phyloP scores from a whole-genome alignment of 2,888 invertebrate species.

The Rhingia rostrata region DNA sequence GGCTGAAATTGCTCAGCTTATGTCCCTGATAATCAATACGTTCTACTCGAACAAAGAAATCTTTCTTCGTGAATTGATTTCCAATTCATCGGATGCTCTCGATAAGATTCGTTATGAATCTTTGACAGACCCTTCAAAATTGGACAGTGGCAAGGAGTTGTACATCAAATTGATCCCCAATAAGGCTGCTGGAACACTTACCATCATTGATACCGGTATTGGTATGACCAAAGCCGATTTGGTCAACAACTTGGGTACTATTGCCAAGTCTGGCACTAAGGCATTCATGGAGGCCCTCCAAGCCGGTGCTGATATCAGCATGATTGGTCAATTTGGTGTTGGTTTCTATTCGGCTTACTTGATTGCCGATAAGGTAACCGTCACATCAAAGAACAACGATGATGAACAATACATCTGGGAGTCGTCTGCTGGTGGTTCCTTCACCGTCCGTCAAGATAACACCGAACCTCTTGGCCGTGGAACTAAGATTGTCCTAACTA shows the following conservation, averaged over 20 bases:
- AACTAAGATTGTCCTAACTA: conserved; percentile 93
- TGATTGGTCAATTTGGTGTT: conserved; percentile 99
- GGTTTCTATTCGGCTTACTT: conserved; percentile 99
- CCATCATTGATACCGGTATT: conserved; percentile 95
- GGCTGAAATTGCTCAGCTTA: conserved; percentile 98
- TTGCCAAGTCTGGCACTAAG: conserved; percentile 98
- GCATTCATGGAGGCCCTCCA: conserved; percentile 99
- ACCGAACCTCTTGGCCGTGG: conserved; percentile 92
- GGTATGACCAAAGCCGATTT: conserved; percentile 99
- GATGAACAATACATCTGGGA: conserved; percentile 98
- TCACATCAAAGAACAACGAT: conserved; percentile 96
- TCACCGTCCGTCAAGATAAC: conserved; percentile 90
- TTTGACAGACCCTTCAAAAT: conserved; percentile 94
- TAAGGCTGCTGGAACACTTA: conserved; percentile 95
- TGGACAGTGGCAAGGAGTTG: conserved; percentile 96
- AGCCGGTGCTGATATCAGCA: conserved; percentile 98
- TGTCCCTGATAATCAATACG: conserved; percentile 99
- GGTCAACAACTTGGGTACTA: conserved; percentile 97
- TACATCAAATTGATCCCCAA: conserved; percentile 97
- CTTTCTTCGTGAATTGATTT: conserved; percentile 97
- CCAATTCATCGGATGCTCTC: conserved; percentile 96
- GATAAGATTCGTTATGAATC: conserved; percentile 96
- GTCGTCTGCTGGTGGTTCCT: conserved; percentile 97
- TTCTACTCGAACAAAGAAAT: conserved; percentile 99
- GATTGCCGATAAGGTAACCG: conserved; percentile 95